Conservation (phyloP, 2,797 vertebrate genomes). For the Helostoma temminkii region DNA sequence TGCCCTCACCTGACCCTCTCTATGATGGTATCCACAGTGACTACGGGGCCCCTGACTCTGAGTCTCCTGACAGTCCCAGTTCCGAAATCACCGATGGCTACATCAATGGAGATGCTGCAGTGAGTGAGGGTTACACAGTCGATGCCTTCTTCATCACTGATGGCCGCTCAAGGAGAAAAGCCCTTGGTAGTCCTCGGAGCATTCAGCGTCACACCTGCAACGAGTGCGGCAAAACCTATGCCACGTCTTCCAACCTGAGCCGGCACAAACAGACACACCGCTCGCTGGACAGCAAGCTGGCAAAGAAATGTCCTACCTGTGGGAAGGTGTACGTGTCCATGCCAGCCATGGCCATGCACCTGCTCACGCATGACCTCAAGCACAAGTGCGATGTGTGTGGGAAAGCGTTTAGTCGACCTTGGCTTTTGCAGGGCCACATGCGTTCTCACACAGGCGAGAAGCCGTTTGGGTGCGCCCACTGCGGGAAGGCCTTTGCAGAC, state of each 20-base stretch:
- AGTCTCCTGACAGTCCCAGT: conserved; percentile 91
- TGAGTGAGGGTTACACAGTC: conserved; percentile 94
- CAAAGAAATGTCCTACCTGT: conserved; percentile 94
- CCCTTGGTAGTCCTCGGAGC: conserved; percentile 79
- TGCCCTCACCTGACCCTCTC: conserved; percentile 91
- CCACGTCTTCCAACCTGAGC: conserved; percentile 95
- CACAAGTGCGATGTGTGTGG: conserved; percentile 96
- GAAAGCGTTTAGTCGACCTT: conserved; percentile 94
- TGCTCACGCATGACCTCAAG: conserved; percentile 96
- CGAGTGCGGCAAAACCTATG: conserved; percentile 95
- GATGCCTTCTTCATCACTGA: conserved; percentile 97
- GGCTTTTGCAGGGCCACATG: conserved; percentile 97
- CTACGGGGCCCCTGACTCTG: conserved; percentile 89
- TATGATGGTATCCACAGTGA: conserved; percentile 92
- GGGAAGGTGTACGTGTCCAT: conserved; percentile 97
- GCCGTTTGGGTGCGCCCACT: conserved; percentile 95
- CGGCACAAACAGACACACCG: conserved; percentile 97
- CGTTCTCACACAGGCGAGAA: conserved; percentile 96
- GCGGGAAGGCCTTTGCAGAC: conserved; percentile 95
- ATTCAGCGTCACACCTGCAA: conserved; percentile 90
- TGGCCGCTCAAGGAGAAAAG: conserved; percentile 91
- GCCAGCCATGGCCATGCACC: conserved; percentile 98
- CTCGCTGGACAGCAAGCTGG: conserved; percentile 95
- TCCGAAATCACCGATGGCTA: conserved; percentile 91
- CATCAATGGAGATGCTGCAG: conserved; percentile 94